A percentile compares a stretch with the other conserved stretches of the same genome.
phyloP scores from a whole-genome alignment of 1,140 invertebrate species.

The Pseudomyrmex gracilis region DNA sequence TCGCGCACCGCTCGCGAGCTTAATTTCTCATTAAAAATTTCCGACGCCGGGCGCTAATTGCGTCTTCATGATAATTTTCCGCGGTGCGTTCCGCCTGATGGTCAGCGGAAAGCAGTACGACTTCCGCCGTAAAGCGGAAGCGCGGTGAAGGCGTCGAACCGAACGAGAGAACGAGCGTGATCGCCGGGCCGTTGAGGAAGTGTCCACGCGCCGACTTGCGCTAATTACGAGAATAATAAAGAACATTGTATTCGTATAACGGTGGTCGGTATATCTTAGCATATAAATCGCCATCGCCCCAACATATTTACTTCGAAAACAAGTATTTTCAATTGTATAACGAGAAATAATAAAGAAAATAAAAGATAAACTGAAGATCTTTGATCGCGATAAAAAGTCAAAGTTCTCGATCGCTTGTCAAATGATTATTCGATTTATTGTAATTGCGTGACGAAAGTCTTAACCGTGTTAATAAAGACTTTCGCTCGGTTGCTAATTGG shows the following conservation, averaged over 20 bases:
- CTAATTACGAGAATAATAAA: background rate
- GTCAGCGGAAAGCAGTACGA: slow-evolving; percentile 61
- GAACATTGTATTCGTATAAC: background rate
- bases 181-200: slow-evolving; percentile 47
- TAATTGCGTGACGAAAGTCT: too few relatives aligned
- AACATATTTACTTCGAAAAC: background rate
- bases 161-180: slow-evolving; percentile 48
- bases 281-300: background rate
- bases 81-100: slow-evolving; percentile 64
- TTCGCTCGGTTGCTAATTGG: too few relatives aligned
- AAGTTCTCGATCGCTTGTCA: too few relatives aligned
- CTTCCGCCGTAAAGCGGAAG: slow-evolving; percentile 57
- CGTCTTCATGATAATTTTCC: slow-evolving; percentile 63
- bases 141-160: slow-evolving; percentile 44
- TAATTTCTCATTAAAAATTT: slow-evolving; percentile 69
- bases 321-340: background rate
- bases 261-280: background rate
- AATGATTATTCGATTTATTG: too few relatives aligned
- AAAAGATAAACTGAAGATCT: too few relatives aligned
- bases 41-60: slow-evolving; percentile 66
- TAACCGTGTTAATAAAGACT: too few relatives aligned
- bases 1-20: slow-evolving; percentile 32
- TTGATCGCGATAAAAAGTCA: too few relatives aligned
- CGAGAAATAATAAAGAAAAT: too few relatives aligned
- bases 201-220: slow-evolving; percentile 38